These are phyloP conservation scores for Pteropus rufus DNA, from an alignment of 2,797 vertebrate species.

Conservation along the genomic window DNA sequence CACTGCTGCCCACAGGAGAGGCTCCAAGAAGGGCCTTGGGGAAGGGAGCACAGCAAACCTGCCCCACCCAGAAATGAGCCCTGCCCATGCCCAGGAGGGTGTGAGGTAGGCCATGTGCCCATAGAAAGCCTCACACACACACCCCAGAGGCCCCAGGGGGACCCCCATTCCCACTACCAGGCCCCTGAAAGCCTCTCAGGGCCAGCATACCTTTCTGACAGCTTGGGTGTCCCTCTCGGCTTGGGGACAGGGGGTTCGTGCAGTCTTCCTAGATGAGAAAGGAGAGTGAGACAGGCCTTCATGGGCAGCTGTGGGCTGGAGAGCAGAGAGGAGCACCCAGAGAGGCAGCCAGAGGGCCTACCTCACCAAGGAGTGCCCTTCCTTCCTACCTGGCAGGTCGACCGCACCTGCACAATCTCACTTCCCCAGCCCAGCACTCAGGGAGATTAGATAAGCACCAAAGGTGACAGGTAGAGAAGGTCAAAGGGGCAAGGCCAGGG, in stretches of 20 bases:
- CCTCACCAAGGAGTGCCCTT: not conserved
- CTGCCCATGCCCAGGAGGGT: accelerated
- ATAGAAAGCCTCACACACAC: not conserved
- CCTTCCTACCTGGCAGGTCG: not conserved
- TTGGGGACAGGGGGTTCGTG: slow-evolving; percentile 89
- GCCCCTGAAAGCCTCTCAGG: not conserved
- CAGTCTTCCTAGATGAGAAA: slow-evolving; percentile 79
- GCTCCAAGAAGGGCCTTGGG: not conserved
- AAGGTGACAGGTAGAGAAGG: not conserved
- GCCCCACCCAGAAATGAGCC: not conserved
- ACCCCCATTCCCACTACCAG: not conserved
- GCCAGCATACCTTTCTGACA: slow-evolving; percentile 89
- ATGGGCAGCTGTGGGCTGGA: not conserved
- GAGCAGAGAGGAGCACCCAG: not conserved
- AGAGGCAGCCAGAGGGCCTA: not conserved
- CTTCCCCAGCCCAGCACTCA: not conserved
- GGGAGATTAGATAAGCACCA: slow-evolving; percentile 27
- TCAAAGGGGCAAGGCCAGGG: not conserved
- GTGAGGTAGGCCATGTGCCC: not conserved
- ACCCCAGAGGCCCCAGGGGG: not conserved
- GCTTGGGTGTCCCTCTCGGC: slow-evolving; percentile 90
- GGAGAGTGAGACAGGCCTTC: slow-evolving; percentile 61
- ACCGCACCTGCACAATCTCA: not conserved
- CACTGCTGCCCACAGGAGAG: no score
- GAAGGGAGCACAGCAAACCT: not conserved